Base-by-base conservation (phyloP, 2,888 invertebrate species). In the Apantesis nais region DNA sequence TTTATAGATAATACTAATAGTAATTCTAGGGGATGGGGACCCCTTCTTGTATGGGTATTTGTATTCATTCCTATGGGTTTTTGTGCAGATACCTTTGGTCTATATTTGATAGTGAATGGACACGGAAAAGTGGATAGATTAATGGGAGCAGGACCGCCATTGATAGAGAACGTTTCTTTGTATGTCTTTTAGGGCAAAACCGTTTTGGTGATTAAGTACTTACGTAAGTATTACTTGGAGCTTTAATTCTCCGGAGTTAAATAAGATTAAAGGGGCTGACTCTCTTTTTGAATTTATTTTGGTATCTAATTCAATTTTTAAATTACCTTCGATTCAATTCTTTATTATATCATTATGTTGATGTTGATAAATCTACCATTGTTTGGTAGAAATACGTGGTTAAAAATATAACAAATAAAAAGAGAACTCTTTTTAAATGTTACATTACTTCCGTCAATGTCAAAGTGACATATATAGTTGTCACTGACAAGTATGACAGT, bases 1-100 rank as follows among this genome's bases (percentile, higher is more conserved):
- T 94, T 95, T 94, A 94, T 92, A 94, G 93, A 94, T 94, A 94
- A 95, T 93, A 88, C 92, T 91, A 92, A 93, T 93, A 91, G 92
- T 92, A 90, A 92, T 91, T 90, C 91, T 91, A 85, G 87, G 89
- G 90, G 88, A 85, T 79, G 76, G 72, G 81, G 75, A 85, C 89
- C 90, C 90, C 85, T 81, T 71, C 73, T 74, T 84, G 89, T 90
- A 87, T 86, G 83, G 92, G 93, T 90, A 94, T 94, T 90, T 87
- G 88, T 88, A 90, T 91, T 90, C 89, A 90, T 80, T 85, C 86
- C 90, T 90, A 92, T 92, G 85, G 89, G 89, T 74, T 88, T 91
- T 92, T 93, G 92, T 91, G 76, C 88, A 88, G 86, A 87, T 88
- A 77, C 77, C 80, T 82, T 83, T 83, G 82, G 84, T 86, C 88